These are phyloP conservation scores for Crepidodera aurea DNA, from an alignment of 2,888 invertebrate species.

Conservation along the genomic window DNA sequence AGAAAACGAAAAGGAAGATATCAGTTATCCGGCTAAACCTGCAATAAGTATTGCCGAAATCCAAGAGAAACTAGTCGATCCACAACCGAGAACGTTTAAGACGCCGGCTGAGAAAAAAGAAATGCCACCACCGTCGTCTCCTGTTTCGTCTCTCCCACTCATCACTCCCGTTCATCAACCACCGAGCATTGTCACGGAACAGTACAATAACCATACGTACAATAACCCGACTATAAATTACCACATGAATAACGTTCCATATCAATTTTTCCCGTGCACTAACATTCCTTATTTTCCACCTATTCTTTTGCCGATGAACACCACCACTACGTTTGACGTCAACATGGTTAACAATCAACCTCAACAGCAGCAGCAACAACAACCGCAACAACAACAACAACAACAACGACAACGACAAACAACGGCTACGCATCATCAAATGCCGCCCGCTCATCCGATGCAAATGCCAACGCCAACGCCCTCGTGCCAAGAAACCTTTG, in stretches of 20 bases:
- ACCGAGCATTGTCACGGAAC: slow-evolving; percentile 49
- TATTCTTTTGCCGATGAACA: slow-evolving; percentile 34
- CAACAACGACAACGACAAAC: no score
- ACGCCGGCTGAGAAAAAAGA: slow-evolving; percentile 58
- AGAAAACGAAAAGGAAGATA: slow-evolving; percentile 43
- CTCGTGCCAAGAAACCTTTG: neutral
- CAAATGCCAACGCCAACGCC: no score
- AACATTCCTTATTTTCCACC: slow-evolving; percentile 37
- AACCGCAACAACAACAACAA: neutral
- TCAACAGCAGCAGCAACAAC: slow-evolving; percentile 1
- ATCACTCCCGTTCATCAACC: neutral
- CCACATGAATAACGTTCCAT: slow-evolving; percentile 49
- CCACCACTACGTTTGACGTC: slow-evolving; percentile 37
- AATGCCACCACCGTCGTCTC: slow-evolving; percentile 48
- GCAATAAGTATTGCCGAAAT: slow-evolving; percentile 60
- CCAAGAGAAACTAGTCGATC: slow-evolving; percentile 45
- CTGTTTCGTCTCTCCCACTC: neutral
- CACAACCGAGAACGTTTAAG: slow-evolving; percentile 50
- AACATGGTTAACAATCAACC: slow-evolving; percentile 30
- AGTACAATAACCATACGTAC: slow-evolving; percentile 55
- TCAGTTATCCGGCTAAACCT: slow-evolving; percentile 58
- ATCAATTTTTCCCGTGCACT: slow-evolving; percentile 37
- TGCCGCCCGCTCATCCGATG: no score
- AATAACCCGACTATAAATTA: slow-evolving; percentile 56
- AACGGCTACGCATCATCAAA: no score